phyloP scores from a whole-genome alignment of 2,888 invertebrate genomes.

The Coleophora flavipennella region DNA sequence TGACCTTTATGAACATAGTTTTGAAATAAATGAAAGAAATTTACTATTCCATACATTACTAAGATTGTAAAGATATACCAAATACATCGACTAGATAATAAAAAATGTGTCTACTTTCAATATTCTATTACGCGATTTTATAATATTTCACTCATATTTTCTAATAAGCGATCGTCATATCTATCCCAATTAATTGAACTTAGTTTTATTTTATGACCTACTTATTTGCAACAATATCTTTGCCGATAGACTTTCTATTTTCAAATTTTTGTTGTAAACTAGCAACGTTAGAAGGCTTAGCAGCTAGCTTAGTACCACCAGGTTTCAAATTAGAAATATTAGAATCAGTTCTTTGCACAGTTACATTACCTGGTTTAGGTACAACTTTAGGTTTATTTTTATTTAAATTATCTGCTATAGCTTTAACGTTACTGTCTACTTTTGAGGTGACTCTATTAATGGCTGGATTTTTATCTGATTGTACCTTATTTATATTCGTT shows the following conservation, averaged over 20 bases:
- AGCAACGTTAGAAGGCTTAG: conserved; percentile 80
- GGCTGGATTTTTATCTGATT: conserved; percentile 40
- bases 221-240: conserved; percentile 52
- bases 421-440: conserved; percentile 53
- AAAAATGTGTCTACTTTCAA: not conserved
- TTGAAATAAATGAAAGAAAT: no score
- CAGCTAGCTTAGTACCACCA: conserved; percentile 57
- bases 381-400: conserved; percentile 64
- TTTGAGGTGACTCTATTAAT: conserved; percentile 46
- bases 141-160: not conserved
- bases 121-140: no score
- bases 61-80: no score
- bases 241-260: conserved; percentile 64
- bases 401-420: conserved; percentile 60
- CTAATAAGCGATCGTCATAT: conserved; percentile 2
- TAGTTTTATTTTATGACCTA: conserved; percentile 15
- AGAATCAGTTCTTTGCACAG: conserved; percentile 39
- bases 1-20: no score
- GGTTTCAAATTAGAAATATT: conserved; percentile 40
- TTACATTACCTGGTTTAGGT: conserved; percentile 47
- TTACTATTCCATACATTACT: no score
- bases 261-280: conserved; percentile 86
- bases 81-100: conserved; percentile 1
- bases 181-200: not conserved
- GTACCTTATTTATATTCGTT: conserved; percentile 34